Base-by-base conservation (phyloP, 2,797 vertebrate genomes). In the Zenarchopterus dispar region DNA sequence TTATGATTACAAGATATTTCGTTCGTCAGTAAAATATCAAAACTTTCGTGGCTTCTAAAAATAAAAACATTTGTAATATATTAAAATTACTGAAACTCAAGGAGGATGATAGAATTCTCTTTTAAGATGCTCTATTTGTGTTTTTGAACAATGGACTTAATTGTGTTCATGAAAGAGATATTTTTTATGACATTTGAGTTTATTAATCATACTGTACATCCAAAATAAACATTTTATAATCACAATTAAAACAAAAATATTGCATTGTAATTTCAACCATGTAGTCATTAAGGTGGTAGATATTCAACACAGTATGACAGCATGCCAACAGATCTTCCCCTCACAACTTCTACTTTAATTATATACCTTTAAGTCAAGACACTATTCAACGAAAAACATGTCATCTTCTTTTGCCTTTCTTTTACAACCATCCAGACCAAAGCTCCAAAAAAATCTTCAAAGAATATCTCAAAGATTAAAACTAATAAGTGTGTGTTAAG, bases 121-220 rank as follows among this genome's bases (percentile, higher is more conserved):
- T 17, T 16, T 23, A 6, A 23, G 13, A 24, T 8, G 4, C 11
- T 36, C 4, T 13, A 8, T 26, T 26, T 44, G 7, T 9, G 16
- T 10, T 6, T 18, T 1, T 24, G 28, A 10, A 1, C 10, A 43
- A 46, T 56, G 33, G n/a, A 39, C 6, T n/a, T 13, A 4, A 19
- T 21, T 23, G 19, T 17, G 39, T 18, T 46, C 24, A 63, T 26
- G 26, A 58, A 52, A 46, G 13, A n/a, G 59, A 45, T 42, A 21
- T 42, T 33, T 66, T 79, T 55, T 57, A 79, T 80, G 84, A 86
- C 43, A 78, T 66, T 79, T 71, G 74, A 63, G 55, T 86, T 86
- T 74, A 22, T 78, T 85, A 72, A 82, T 90, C 73, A 87, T 88
- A 89, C 75, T 89, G 85, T 91, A 91, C 87, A 91, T 75, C 78